Percentiles rank a stretch among this genome's conserved stretches.
These are phyloP conservation scores for Eupristina koningsbergeri DNA, from an alignment of 1,140 invertebrate genomes.

Conservation along the genomic window DNA sequence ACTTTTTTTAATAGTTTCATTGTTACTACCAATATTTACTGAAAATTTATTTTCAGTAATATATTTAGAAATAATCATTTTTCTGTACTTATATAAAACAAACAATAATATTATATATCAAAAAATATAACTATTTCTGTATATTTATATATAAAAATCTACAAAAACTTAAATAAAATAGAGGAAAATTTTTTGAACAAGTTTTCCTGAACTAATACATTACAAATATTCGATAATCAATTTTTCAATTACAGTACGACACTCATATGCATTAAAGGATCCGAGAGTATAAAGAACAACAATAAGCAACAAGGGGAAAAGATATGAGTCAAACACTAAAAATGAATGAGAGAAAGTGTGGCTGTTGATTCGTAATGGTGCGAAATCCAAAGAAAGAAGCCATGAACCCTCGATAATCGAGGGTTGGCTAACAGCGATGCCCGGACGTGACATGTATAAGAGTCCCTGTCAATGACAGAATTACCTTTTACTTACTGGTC, in stretches of 20 bases:
- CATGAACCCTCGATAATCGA: background rate
- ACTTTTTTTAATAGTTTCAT: too few species aligned
- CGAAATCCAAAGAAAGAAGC: background rate
- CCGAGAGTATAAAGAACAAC: background rate
- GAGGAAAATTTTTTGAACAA: too few species aligned
- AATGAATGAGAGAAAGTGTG: background rate
- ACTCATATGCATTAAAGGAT: background rate
- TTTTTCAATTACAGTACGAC: conserved; percentile 45
- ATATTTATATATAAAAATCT: background rate
- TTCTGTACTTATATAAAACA: too few species aligned
- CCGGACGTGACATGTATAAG: conserved; percentile 31
- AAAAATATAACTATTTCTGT: too few species aligned
- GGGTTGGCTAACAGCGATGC: background rate
- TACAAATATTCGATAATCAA: conserved; percentile 16
- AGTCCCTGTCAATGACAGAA: conserved; percentile 45
- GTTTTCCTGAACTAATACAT: background rate
- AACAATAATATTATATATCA: too few species aligned
- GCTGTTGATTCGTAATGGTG: conserved; percentile 42
- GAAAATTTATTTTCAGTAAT: too few species aligned
- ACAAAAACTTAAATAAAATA: too few species aligned
- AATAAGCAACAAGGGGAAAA: background rate
- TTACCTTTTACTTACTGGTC: conserved; percentile 26
- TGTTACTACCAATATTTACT: too few species aligned
- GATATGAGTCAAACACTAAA: background rate
- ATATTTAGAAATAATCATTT: too few species aligned